Evolutionary conservation across 1,140 invertebrate species (phyloP).

Genomic region (Pachyrhynchus sulphureomaculatus): DNA sequence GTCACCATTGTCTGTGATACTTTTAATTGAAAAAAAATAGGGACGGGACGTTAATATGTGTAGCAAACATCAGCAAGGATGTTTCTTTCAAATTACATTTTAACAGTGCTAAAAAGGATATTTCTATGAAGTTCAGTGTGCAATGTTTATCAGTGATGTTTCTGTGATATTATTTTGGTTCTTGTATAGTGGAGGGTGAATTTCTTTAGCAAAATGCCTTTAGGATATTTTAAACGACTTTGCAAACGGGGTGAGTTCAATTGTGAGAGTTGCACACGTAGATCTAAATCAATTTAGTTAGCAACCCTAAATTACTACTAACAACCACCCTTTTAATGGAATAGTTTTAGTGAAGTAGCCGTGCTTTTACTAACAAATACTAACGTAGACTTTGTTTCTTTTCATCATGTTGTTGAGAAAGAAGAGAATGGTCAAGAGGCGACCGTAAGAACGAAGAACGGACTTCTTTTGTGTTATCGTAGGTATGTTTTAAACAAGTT

Average conservation of each 20-base stretch:
- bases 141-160: constrained; percentile 27
- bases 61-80: neutral
- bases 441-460: constrained; percentile 17
- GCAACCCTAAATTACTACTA: constrained; percentile 1
- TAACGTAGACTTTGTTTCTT: constrained; percentile 6
- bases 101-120: constrained; percentile 12
- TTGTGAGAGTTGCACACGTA: neutral
- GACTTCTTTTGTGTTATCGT: constrained; percentile 26
- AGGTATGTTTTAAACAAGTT: constrained; percentile 30
- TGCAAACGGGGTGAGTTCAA: constrained; percentile 13
- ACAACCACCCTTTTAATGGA: constrained; percentile 2
- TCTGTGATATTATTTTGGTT: constrained; percentile 28
- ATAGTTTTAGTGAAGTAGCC: neutral
- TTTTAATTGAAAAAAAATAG: neutral
- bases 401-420: neutral
- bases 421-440: constrained; percentile 13
- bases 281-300: neutral
- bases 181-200: constrained; percentile 26
- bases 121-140: constrained; percentile 19
- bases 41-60: neutral
- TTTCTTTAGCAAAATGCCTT: constrained; percentile 12
- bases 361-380: constrained; percentile 14
- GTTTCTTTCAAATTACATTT: neutral
- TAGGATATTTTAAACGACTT: constrained; percentile 24
- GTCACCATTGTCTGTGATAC: constrained; percentile 16